Percentiles rank a stretch among this genome's conserved stretches.
phyloP scores from a whole-genome alignment of 1,140 invertebrate genomes.

The Sitodiplosis mosellana region DNA sequence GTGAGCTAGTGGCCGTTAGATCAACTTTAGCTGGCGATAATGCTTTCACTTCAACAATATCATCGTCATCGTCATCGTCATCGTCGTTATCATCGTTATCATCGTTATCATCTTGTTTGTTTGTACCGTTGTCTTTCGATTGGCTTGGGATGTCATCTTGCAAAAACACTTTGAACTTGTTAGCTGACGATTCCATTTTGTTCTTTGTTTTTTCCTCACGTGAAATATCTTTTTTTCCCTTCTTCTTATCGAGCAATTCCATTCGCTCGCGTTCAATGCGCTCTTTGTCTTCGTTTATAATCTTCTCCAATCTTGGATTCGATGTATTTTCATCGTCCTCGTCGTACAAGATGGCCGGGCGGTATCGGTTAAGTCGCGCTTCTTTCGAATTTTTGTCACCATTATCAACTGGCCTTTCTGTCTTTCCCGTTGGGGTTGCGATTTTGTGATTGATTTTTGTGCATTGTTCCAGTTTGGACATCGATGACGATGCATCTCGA shows the following conservation, averaged over 20 bases:
- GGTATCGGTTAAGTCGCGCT: slow-evolving; percentile 15
- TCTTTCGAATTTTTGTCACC: not conserved
- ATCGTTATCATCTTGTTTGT: slow-evolving; percentile 4
- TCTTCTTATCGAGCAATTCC: slow-evolving; percentile 2
- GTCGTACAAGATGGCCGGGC: slow-evolving; percentile 29
- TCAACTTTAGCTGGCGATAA: not conserved
- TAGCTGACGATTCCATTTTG: too few relatives aligned
- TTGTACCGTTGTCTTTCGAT: slow-evolving; percentile 11
- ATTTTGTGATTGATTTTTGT: not conserved
- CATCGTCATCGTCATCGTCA: too few relatives aligned
- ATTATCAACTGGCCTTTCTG: not conserved
- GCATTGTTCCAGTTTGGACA: not conserved
- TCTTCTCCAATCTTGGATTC: slow-evolving; percentile 29
- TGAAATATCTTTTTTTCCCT: slow-evolving; percentile 5
- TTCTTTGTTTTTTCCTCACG: slow-evolving; percentile 8
- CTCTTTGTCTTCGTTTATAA: slow-evolving; percentile 29
- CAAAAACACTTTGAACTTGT: not conserved
- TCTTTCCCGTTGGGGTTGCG: not conserved
- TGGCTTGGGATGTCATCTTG: not conserved
- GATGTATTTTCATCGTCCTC: slow-evolving; percentile 28
- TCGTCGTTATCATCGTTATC: not conserved
- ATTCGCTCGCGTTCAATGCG: slow-evolving; percentile 9
- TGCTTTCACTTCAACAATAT: not conserved
- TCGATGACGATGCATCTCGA: not conserved
- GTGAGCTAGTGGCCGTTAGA: not conserved